Evolutionary conservation across 2,888 invertebrate species (phyloP).

Genomic region (Apotomis capreana): DNA sequence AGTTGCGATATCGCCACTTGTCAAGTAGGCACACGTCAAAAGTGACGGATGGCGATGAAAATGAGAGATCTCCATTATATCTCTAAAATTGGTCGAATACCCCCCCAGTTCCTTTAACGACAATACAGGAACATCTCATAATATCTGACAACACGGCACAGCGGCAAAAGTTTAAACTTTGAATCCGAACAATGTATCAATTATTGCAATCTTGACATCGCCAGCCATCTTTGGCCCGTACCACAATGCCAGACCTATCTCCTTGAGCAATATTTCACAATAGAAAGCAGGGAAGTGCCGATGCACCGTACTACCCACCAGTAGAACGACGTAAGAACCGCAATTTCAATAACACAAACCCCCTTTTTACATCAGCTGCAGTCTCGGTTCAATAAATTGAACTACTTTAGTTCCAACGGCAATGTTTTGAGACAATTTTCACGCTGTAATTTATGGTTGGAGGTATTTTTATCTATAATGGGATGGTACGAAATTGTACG

Average conservation of each 20-base stretch:
- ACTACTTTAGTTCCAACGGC: constrained; percentile 57
- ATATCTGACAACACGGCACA: constrained; percentile 12
- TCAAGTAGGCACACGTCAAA: no score
- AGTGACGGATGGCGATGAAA: no score
- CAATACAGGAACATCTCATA: constrained; percentile 22
- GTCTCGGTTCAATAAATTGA: constrained; percentile 66
- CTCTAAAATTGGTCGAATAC: no score
- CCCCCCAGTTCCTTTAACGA: not conserved
- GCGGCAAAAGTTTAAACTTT: constrained; percentile 22
- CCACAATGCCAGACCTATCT: constrained; percentile 54
- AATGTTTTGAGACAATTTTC: constrained; percentile 55
- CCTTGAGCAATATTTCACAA: constrained; percentile 60
- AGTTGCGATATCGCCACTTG: no score
- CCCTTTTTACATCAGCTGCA: constrained; percentile 41
- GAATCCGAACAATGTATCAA: constrained; percentile 31
- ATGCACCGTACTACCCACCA: constrained; percentile 45
- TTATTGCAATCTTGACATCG: constrained; percentile 43
- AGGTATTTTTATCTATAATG: constrained; percentile 40
- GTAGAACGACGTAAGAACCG: constrained; percentile 40
- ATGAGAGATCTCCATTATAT: no score
- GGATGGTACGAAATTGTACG: constrained; percentile 35
- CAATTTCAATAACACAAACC: constrained; percentile 27
- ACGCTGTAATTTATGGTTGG: constrained; percentile 36
- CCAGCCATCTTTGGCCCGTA: constrained; percentile 48
- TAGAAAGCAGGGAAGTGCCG: constrained; percentile 67